Evolutionary conservation across 2,797 vertebrate genomes (phyloP), one percentile per base, ranked within the genome.

Genomic region (Danionella dracula): DNA sequence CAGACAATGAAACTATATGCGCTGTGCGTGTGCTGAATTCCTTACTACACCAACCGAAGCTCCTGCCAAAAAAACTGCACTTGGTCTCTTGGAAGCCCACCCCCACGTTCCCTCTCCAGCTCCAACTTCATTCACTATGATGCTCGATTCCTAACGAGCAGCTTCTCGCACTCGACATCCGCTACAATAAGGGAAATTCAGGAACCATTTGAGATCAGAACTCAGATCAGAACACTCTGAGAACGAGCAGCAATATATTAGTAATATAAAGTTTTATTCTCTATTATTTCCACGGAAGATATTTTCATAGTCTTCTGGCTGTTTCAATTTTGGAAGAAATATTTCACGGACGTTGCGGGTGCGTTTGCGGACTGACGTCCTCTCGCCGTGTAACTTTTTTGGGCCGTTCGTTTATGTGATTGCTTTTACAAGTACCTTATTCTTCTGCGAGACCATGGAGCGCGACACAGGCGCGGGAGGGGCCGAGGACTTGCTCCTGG

Each of bases 371-470:
- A 57, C 42, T 57, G 65, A 63, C 29, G 38, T 60, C 53, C 23
- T n/a, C n/a, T 54, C 0, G 38, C 69, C 76, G 63, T n/a, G n/a
- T 50, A 55, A 63, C 61, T 74, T 51, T 68, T 4, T 54, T 64
- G 71, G 71, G 60, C 60, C 16, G 29, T 65, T 76, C 21, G 73
- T 72, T 56, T 79, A 81, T 85, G 82, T 84, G 79, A 79, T 83
- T 78, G 81, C 78, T 80, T 81, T 85, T 84, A 87, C 78, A 82
- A 85, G 80, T 82, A 72, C 78, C 73, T 81, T 86, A 82, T 79
- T 81, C 82, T 67, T 76, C 67, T 84, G 74, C 80, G 76, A 83
- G 90, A 85, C 66, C 76, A 96, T 94, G 93, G 93, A 93, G 76
- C 80, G 83, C 74, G 91, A 88, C 68, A 79, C 87, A 78, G 88